A percentile compares a stretch with the other conserved stretches of the same genome.
phyloP scores from a whole-genome alignment of 1,140 invertebrate genomes.

The Drosophila grimshawi region DNA sequence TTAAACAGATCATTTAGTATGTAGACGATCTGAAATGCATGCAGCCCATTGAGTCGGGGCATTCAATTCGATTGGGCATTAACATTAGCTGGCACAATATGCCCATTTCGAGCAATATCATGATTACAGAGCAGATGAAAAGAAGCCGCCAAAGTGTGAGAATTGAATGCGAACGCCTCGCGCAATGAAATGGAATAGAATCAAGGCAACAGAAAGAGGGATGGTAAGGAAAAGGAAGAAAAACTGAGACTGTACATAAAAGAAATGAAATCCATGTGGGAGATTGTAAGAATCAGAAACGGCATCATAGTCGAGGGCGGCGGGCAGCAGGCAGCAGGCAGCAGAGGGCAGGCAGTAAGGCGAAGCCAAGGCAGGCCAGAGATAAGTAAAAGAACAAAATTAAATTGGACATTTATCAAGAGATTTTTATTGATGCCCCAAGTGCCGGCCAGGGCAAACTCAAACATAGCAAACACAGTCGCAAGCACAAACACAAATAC shows the following conservation, averaged over 20 bases:
- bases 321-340: neutral
- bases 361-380: constrained; percentile 22
- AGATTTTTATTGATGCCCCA: constrained; percentile 82
- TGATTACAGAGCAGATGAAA: constrained; percentile 58
- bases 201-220: constrained; percentile 31
- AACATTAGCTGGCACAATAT: constrained; percentile 68
- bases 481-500: constrained; percentile 23
- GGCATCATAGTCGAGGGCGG: neutral
- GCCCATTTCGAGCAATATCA: constrained; percentile 63
- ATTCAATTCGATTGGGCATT: constrained; percentile 24
- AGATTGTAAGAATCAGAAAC: constrained; percentile 37
- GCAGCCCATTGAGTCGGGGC: constrained; percentile 2
- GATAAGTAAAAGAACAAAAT: constrained; percentile 83
- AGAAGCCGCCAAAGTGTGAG: constrained; percentile 70
- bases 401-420: constrained; percentile 84
- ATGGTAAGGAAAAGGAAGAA: constrained; percentile 22
- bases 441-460: constrained; percentile 61
- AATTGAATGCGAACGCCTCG: constrained; percentile 51
- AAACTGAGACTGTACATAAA: constrained; percentile 28
- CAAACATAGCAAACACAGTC: constrained; percentile 9
- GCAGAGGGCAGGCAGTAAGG: neutral
- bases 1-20: neutral
- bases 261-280: constrained; percentile 57
- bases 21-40: constrained; percentile 10
- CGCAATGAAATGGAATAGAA: constrained; percentile 64